These are phyloP conservation scores for Polyergus mexicanus DNA, from an alignment of 1,140 invertebrate genomes.

Conservation along the genomic window DNA sequence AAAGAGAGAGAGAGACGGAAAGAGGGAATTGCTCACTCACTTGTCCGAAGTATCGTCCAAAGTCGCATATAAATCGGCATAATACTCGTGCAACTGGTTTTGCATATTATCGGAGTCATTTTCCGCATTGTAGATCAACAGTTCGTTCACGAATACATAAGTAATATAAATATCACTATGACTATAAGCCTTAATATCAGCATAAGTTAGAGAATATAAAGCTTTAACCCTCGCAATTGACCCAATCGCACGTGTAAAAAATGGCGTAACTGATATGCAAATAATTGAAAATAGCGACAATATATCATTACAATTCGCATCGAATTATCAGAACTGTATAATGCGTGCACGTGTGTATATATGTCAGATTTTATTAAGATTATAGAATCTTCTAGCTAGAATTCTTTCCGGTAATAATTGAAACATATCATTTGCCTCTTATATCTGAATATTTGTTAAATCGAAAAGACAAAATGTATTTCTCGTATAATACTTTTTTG, in stretches of 20 bases:
- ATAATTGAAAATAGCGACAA: conserved; percentile 10
- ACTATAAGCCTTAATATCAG: neutral
- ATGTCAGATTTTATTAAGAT: conserved; percentile 12
- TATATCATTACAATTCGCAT: conserved; percentile 44
- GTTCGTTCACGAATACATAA: neutral
- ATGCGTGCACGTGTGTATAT: neutral
- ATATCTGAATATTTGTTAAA: too few relatives aligned
- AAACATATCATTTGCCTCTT: too few relatives aligned
- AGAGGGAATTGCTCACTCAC: neutral
- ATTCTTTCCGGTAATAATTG: conserved; percentile 5
- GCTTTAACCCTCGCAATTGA: conserved; percentile 57
- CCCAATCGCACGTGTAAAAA: conserved; percentile 33
- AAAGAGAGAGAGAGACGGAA: conserved; percentile 29
- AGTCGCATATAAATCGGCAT: conserved; percentile 35
- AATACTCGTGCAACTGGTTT: conserved; percentile 37
- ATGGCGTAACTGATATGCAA: conserved; percentile 24
- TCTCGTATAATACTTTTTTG: too few relatives aligned
- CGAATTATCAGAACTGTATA: conserved; percentile 23
- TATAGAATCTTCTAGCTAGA: neutral
- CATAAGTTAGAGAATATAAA: conserved; percentile 35
- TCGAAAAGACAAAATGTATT: too few relatives aligned
- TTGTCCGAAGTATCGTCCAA: neutral
- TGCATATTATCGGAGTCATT: conserved; percentile 9
- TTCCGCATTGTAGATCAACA: conserved; percentile 8
- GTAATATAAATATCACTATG: neutral